Evolutionary conservation across 2,797 vertebrate genomes (phyloP).

Genomic region (Melopsittacus undulatus): DNA sequence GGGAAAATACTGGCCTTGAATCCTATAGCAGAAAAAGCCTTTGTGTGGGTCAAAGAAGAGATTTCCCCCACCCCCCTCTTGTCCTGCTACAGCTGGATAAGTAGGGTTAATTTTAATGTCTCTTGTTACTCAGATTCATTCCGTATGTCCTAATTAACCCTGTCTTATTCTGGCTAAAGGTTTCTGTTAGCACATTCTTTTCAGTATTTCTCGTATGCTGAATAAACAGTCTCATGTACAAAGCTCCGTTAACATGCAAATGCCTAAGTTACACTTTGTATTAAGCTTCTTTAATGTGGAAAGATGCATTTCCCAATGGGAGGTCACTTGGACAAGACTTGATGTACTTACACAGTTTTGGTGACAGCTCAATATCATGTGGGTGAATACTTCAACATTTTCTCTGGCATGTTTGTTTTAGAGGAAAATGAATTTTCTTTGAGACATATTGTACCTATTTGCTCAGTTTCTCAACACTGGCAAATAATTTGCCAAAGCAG

Average conservation of each 20-base stretch:
- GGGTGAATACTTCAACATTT: not conserved
- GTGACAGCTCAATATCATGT: not conserved
- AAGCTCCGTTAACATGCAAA: slow-evolving; percentile 48
- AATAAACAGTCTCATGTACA: slow-evolving; percentile 20
- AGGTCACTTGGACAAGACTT: not conserved
- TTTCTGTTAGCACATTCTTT: slow-evolving; percentile 60
- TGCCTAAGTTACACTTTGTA: not conserved
- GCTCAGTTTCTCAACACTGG: not conserved
- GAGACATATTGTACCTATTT: not conserved
- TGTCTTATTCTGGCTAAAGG: slow-evolving; percentile 14
- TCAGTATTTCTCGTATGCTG: not conserved
- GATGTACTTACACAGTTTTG: not conserved
- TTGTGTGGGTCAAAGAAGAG: not conserved
- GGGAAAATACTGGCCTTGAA: slow-evolving; percentile 13
- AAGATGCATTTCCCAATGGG: slow-evolving; percentile 11
- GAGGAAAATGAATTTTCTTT: not conserved
- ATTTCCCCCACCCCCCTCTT: not conserved
- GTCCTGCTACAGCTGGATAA: not conserved
- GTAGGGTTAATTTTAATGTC: slow-evolving; percentile 38
- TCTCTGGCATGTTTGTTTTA: not conserved
- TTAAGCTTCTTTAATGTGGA: not conserved
- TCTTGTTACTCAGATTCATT: slow-evolving; percentile 15
- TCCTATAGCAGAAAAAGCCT: not conserved
- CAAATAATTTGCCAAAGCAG: not conserved
- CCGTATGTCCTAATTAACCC: slow-evolving; percentile 51